A percentile compares a stretch with the other conserved stretches of the same genome.
Conservation (phyloP, 1,140 invertebrate genomes). For the Acyrthosiphon pisum region DNA sequence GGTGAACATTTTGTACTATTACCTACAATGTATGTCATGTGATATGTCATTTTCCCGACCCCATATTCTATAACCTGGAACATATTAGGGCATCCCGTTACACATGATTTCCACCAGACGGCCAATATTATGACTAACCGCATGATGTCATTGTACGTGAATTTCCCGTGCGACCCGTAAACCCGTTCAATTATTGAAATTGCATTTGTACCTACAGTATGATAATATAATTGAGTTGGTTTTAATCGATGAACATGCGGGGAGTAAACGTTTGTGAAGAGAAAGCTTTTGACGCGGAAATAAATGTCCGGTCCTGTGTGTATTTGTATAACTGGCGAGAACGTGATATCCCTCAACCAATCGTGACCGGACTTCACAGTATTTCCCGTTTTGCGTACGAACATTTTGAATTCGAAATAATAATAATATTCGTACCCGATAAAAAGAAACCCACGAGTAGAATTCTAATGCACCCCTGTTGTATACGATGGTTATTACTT, state of each 20-base stretch:
- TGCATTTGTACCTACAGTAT: background rate
- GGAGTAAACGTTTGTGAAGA: background rate
- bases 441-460: background rate
- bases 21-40: too few species aligned
- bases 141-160: slow-evolving; percentile 3
- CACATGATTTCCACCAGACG: background rate
- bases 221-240: slow-evolving; percentile 21
- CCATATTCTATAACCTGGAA: slow-evolving; percentile 3
- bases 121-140: slow-evolving; percentile 23
- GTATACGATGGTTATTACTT: background rate
- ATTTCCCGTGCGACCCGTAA: background rate
- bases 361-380: slow-evolving; percentile 28
- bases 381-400: slow-evolving; percentile 18
- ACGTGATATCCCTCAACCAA: slow-evolving; percentile 26
- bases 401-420: slow-evolving; percentile 40
- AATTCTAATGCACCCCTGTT: slow-evolving; percentile 18
- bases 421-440: slow-evolving; percentile 26
- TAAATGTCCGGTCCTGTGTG: background rate
- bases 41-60: slow-evolving; percentile 1
- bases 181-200: slow-evolving; percentile 27
- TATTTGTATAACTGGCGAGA: background rate
- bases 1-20: slow-evolving; percentile 15
- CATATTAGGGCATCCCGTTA: background rate
- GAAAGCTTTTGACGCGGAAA: slow-evolving; percentile 38
- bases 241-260: background rate